Base-by-base conservation (phyloP, 1,140 invertebrate genomes). In the Euura saliciscinereae region DNA sequence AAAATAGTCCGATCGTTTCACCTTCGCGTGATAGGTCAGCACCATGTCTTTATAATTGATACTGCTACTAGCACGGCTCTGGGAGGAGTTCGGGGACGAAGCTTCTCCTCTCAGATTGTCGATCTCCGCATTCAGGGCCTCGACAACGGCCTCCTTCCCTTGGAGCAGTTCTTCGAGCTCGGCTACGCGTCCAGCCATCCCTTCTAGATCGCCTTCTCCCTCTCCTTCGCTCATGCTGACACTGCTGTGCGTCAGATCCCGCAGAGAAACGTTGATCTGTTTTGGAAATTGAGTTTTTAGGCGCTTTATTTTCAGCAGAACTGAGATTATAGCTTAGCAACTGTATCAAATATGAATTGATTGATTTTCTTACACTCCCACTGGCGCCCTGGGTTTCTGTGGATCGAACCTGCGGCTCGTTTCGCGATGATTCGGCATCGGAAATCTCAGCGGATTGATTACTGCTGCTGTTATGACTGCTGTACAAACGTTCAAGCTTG, bases 141-240 rank as follows among this genome's bases (percentile, higher is more conserved):
- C 83, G 0, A 83, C 82, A 42, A 82, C 80, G 8, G 82, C 84
- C 76, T 84, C 84, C 68, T 87, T 87, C 11, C 81, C 83, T 46
- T 86, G 83, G 4, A 86, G 71, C 59, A 83, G 59, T 68, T 86
- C 83, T 74, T 85, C 78, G 10, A 88, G 75, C 70, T 84, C 81
- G 44, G 82, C 84, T 0, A 87, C 83, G 64, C 85, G 80, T 45
- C 83, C 84, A 6, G 84, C 83, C 69, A 86, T 80, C 11, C 82
- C 83, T 71, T 88, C 86, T 10, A 87, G 76, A 71, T 88, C 85
- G n/a, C 77, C 81, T 72, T 87, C 85, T 5, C 80, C 85, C 72
- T 87, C 86, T 66, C 85, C 85, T 75, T 88, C 86, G 43, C 85
- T 87, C 78, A 86, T 82, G n/a, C 83, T 85, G 10, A 85, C 78